Evolutionary conservation across 2,888 invertebrate species (phyloP), one percentile per base, ranked within the genome.

Genomic region (Perithous albicinctus): DNA sequence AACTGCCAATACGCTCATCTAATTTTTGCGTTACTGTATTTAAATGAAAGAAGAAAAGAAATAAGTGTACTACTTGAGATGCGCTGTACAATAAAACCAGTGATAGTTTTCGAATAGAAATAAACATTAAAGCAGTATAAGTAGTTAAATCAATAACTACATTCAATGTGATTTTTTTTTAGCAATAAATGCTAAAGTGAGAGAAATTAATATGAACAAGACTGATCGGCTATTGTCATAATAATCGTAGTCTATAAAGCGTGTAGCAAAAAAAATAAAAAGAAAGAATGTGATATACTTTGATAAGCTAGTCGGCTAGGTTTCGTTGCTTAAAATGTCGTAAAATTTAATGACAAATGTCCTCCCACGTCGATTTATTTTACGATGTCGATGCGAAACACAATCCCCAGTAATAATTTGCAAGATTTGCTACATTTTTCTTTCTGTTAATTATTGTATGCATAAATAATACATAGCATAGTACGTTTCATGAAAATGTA

Each of bases 201-300:
- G 72, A 72, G 18, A 73, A 83, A 82, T 83, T 84, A 15, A 80
- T 85, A 82, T 64, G 54, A 84, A 82, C 80, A 90, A 91, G 90
- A 91, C 90, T 91, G 91, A 90, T 84, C 83, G 86, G 73, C 75
- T 86, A 86, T 86, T 83, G 85, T 89, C 87, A 87, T 87, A 88
- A 86, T 85, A 85, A 86, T 84, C 78, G 70, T 88, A 85, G 83
- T 86, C 76, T 67, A 35, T 80, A 86, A 84, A 70, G 0, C 59
- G 41, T 48, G 64, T 59, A 72, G 48, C 51, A 70, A 85, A 82
- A 56, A 56, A 86, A 84, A 84, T n/a, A 12, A 20, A 20, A n/a
- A 67, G 2, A 15, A 35, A 54, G 12, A 26, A 85, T 86, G 87
- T 89, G 86, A 90, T 89, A 87, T 90, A 90, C 88, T 90, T 90